Percentiles rank a stretch among this genome's conserved stretches.
These are phyloP conservation scores for Latheticus oryzae DNA, from an alignment of 2,888 invertebrate species.

Conservation along the genomic window DNA sequence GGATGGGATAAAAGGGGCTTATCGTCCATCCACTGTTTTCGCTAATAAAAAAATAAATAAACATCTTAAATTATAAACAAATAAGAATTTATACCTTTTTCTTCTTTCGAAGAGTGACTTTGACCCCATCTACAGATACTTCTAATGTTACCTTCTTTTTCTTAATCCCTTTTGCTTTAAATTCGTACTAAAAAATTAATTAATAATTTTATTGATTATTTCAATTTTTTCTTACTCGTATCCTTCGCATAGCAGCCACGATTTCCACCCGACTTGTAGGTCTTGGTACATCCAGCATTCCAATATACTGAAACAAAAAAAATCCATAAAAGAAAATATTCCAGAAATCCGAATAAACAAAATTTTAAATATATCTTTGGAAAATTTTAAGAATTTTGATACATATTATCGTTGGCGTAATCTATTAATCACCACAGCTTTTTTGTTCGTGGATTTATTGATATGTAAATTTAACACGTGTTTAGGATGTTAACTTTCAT, in stretches of 20 bases:
- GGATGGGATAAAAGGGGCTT: slow-evolving; percentile 90
- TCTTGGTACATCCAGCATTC: slow-evolving; percentile 96
- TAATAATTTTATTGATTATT: too few relatives aligned
- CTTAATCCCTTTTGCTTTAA: slow-evolving; percentile 97
- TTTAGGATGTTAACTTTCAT: slow-evolving; percentile 27
- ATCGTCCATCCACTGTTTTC: slow-evolving; percentile 84
- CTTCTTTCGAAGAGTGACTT: slow-evolving; percentile 87
- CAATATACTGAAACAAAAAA: slow-evolving; percentile 86
- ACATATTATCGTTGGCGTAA: slow-evolving; percentile 21
- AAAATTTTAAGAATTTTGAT: slow-evolving; percentile 5
- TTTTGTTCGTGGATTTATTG: slow-evolving; percentile 24
- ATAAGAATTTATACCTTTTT: slow-evolving; percentile 70
- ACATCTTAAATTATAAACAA: slow-evolving; percentile 6
- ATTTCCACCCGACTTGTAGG: slow-evolving; percentile 98
- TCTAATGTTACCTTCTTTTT: slow-evolving; percentile 97
- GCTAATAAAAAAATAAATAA: slow-evolving; percentile 67
- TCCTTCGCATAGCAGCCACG: slow-evolving; percentile 98
- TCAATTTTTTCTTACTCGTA: slow-evolving; percentile 92
- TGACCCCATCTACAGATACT: slow-evolving; percentile 95
- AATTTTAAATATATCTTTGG: slow-evolving; percentile 9
- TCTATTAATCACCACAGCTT: too few relatives aligned
- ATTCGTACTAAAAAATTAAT: slow-evolving; percentile 91
- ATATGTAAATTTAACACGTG: slow-evolving; percentile 23
- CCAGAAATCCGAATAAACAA: too few relatives aligned
- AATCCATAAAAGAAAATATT: slow-evolving; percentile 4